Conservation (phyloP, 2,797 vertebrate genomes). For the Rhinella marina region DNA sequence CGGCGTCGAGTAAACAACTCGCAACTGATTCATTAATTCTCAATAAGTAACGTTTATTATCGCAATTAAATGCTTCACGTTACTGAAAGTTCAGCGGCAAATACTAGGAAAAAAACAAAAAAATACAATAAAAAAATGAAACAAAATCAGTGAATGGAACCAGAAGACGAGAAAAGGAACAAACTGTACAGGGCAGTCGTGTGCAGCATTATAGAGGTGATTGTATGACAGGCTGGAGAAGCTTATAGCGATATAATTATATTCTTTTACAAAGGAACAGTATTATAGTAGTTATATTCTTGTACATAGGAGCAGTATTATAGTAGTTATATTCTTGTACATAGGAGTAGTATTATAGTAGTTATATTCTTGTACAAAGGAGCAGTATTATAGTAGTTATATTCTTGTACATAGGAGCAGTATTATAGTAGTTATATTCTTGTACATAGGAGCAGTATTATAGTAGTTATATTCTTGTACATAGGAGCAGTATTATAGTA, state of each 20-base stretch:
- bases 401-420: not conserved
- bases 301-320: not conserved
- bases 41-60: constrained; percentile 43
- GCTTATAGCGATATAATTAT: not conserved
- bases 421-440: constrained; percentile 11
- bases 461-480: too few species aligned
- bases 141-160: not conserved
- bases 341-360: constrained; percentile 1
- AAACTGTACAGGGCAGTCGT: too few species aligned
- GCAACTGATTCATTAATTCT: constrained; percentile 38
- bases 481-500: too few species aligned
- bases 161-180: too few species aligned
- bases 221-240: too few species aligned
- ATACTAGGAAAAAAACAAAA: not conserved
- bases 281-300: constrained; percentile 1
- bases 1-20: not conserved
- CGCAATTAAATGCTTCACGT: constrained; percentile 22
- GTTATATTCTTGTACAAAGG: not conserved
- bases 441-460: not conserved
- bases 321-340: not conserved
- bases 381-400: not conserved
- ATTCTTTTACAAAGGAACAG: not conserved
- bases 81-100: not conserved
- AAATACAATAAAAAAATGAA: not conserved
- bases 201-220: too few species aligned